Percentiles rank a stretch among this genome's conserved stretches.
Conservation (phyloP, 2,888 invertebrate species). For the Eupithecia inturbata region DNA sequence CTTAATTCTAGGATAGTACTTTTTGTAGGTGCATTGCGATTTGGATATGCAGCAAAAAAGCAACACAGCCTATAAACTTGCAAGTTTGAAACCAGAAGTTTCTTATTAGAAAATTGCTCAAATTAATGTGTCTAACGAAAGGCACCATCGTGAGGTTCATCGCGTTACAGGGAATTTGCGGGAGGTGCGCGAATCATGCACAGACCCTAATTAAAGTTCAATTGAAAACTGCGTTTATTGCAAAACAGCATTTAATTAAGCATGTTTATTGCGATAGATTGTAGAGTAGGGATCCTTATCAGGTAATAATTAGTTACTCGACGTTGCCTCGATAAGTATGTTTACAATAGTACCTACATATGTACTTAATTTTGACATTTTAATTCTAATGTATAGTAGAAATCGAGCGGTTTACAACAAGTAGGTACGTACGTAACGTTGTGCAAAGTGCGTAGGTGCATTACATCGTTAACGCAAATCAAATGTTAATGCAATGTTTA, state of each 20-base stretch:
- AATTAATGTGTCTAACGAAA: constrained; percentile 69
- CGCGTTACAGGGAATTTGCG: constrained; percentile 64
- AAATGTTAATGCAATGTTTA: neutral
- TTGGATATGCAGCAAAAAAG: neutral
- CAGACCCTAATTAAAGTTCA: constrained; percentile 60
- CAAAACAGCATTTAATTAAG: constrained; percentile 35
- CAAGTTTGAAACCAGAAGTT: constrained; percentile 32
- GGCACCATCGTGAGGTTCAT: constrained; percentile 60
- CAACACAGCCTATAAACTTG: neutral
- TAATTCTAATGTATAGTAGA: neutral
- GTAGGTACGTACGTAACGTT: neutral
- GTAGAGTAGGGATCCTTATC: constrained; percentile 23
- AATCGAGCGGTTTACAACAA: neutral
- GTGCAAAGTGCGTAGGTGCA: neutral
- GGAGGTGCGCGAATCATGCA: constrained; percentile 51
- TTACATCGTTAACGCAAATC: neutral
- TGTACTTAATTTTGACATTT: neutral
- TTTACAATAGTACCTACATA: neutral
- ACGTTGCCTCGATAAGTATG: neutral
- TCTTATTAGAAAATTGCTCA: constrained; percentile 60
- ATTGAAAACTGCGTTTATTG: constrained; percentile 56
- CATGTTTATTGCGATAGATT: constrained; percentile 36
- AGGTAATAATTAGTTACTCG: constrained; percentile 16
- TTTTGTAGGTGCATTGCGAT: neutral
- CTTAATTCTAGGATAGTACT: neutral